These are phyloP conservation scores for Stegodyphus mimosarum DNA, from an alignment of 1,140 invertebrate species.

Conservation along the genomic window DNA sequence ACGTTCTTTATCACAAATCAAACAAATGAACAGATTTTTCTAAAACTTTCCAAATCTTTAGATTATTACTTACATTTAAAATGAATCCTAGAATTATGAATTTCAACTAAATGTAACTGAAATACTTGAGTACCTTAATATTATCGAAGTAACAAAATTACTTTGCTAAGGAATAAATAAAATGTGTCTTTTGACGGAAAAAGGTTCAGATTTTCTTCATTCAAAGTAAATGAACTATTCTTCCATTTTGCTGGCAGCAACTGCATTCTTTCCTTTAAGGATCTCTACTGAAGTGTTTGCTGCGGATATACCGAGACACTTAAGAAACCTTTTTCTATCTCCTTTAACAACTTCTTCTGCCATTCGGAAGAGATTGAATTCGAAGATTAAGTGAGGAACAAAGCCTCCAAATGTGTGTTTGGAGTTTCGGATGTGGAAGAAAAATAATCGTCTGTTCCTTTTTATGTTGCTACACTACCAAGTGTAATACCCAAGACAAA, in stretches of 20 bases:
- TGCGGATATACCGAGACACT: conserved; percentile 23
- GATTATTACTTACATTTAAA: no score
- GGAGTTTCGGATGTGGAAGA: not conserved
- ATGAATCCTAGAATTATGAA: no score
- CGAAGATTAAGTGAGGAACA: conserved; percentile 25
- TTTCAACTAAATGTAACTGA: no score
- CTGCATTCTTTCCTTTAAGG: conserved; percentile 14
- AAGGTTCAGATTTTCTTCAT: no score
- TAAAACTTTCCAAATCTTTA: no score
- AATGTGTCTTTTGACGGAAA: no score
- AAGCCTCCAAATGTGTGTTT: conserved; percentile 21
- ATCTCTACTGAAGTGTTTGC: conserved; percentile 6
- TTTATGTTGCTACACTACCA: conserved; percentile 3
- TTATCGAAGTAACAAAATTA: no score
- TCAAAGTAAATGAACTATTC: not conserved
- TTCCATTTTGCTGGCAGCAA: not conserved
- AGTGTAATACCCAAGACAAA: not conserved
- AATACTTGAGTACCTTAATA: no score
- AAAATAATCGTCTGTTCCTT: conserved; percentile 1
- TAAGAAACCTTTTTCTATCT: conserved; percentile 22
- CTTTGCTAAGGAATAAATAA: no score
- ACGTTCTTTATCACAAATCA: no score
- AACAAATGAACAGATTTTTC: no score
- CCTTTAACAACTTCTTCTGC: conserved; percentile 17
- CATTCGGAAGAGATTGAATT: conserved; percentile 40